A percentile compares a stretch with the other conserved stretches of the same genome.
Conservation (phyloP, 2,888 invertebrate species). For the Rhodophaea formosa region DNA sequence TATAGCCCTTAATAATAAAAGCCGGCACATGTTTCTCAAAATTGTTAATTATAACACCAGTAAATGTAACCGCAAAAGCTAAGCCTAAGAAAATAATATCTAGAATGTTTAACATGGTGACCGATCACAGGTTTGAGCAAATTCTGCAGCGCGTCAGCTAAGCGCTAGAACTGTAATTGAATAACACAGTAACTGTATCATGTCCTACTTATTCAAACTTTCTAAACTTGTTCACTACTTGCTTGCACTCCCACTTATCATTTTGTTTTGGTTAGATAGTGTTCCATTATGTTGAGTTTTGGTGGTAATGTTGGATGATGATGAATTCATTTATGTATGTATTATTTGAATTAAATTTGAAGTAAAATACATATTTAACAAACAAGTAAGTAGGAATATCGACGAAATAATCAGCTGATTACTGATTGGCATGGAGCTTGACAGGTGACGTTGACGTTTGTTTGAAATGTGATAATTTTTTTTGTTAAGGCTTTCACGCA, state of each 20-base stretch:
- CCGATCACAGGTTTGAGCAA: neutral
- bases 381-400: neutral
- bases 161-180: neutral
- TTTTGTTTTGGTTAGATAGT: neutral
- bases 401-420: too few relatives aligned
- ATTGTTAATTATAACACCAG: constrained; percentile 83
- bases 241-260: neutral
- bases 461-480: too few relatives aligned
- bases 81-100: constrained; percentile 68
- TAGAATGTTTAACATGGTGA: constrained; percentile 61
- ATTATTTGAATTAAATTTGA: neutral
- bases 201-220: constrained; percentile 12
- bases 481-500: neutral
- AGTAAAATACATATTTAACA: neutral
- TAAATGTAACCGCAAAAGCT: constrained; percentile 69
- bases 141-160: neutral
- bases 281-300: neutral
- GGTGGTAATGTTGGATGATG: neutral
- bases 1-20: constrained; percentile 83
- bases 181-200: constrained; percentile 6
- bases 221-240: constrained; percentile 2
- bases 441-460: neutral
- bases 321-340: neutral
- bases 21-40: constrained; percentile 85
- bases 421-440: neutral